These are phyloP conservation scores for Tringa solitaria DNA, from an alignment of 2,113 vertebrate genomes.

Conservation along the genomic window DNA sequence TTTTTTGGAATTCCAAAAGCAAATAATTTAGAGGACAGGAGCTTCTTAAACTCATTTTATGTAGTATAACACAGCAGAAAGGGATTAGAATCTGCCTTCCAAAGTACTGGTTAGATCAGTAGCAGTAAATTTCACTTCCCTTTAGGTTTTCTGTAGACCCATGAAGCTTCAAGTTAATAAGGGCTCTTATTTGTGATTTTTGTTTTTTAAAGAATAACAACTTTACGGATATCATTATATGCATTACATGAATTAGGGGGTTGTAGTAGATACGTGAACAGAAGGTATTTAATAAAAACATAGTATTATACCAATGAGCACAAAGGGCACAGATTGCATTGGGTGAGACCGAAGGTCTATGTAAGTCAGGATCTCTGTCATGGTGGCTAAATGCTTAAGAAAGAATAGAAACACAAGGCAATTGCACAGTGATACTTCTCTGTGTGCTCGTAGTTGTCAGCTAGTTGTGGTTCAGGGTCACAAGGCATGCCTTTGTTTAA, in stretches of 20 bases:
- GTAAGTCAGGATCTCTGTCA: not conserved
- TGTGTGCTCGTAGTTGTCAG: not conserved
- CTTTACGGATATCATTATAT: fast-evolving
- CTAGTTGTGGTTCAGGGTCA: not conserved
- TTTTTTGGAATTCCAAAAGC: not conserved
- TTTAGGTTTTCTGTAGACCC: not conserved
- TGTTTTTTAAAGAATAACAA: not conserved
- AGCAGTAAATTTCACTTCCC: not conserved
- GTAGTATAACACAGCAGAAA: fast-evolving
- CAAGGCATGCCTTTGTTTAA: not conserved
- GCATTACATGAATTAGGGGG: fast-evolving
- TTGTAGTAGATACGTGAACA: fast-evolving
- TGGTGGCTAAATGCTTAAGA: not conserved
- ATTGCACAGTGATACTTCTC: fast-evolving
- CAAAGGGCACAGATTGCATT: not conserved
- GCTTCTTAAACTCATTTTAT: fast-evolving
- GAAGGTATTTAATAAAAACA: not conserved
- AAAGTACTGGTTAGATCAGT: not conserved
- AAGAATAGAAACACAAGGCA: not conserved
- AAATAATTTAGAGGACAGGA: not conserved
- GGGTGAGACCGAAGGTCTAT: not conserved
- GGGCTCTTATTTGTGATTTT: not conserved
- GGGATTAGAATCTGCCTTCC: not conserved
- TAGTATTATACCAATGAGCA: not conserved
- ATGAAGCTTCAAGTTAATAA: not conserved